Percentiles rank a stretch among this genome's conserved stretches.
phyloP scores from a whole-genome alignment of 2,888 invertebrate genomes.

The Brachypterus glaber region DNA sequence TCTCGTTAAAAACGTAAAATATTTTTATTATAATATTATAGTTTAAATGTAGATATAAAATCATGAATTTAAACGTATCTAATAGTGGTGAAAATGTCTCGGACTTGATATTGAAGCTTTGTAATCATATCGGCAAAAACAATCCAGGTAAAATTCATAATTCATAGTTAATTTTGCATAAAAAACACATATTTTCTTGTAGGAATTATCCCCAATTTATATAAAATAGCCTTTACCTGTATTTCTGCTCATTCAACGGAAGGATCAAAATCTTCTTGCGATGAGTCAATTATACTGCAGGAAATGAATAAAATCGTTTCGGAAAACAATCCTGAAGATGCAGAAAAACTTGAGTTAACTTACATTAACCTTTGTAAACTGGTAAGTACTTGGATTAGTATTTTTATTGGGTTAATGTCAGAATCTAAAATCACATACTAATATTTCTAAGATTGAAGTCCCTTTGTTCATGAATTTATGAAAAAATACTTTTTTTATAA shows the following conservation, averaged over 20 bases:
- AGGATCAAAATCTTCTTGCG: constrained; percentile 20
- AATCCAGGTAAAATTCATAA: constrained; percentile 25
- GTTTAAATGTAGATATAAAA: too few relatives aligned
- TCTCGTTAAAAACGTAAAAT: constrained; percentile 11
- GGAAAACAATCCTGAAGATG: constrained; percentile 25
- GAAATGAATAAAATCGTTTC: constrained; percentile 28
- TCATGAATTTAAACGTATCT: constrained; percentile 8
- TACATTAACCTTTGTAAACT: constrained; percentile 34
- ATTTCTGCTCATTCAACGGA: constrained; percentile 23
- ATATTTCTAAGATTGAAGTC: too few relatives aligned
- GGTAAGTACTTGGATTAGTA: too few relatives aligned
- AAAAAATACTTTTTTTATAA: too few relatives aligned
- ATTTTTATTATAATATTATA: too few relatives aligned
- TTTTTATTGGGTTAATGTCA: too few relatives aligned
- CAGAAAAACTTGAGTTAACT: constrained; percentile 33
- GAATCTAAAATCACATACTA: too few relatives aligned
- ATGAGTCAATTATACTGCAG: constrained; percentile 29
- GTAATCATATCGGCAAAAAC: constrained; percentile 33
- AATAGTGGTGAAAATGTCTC: constrained; percentile 15
- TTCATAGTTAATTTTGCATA: constrained; percentile 5
- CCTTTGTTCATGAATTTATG: too few relatives aligned
- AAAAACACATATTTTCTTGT: constrained; percentile 21
- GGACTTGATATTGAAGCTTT: constrained; percentile 32
- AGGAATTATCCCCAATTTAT: constrained; percentile 28
- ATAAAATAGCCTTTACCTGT: constrained; percentile 28